A percentile compares a stretch with the other conserved stretches of the same genome.
Evolutionary conservation across 2,113 vertebrate genomes (phyloP).

Genomic region (Platichthys stellatus): DNA sequence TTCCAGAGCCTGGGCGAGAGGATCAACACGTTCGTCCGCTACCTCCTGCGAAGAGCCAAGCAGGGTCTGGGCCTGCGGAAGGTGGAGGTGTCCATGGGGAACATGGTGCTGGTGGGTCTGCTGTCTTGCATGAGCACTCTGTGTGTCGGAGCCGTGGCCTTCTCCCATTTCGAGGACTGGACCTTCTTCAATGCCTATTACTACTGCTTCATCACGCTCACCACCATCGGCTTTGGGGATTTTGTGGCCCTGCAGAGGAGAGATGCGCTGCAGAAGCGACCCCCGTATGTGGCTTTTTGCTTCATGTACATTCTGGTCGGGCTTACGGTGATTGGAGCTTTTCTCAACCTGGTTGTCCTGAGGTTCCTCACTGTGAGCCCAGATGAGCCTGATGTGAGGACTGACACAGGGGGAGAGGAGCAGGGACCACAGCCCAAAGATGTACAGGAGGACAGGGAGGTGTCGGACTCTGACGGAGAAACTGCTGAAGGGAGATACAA

Average conservation of each 20-base stretch:
- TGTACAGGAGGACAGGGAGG: conserved; percentile 55
- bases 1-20: conserved; percentile 93
- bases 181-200: conserved; percentile 92
- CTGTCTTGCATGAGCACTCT: conserved; percentile 87
- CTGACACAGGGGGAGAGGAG: not conserved
- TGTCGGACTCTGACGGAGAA: conserved; percentile 40
- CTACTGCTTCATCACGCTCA: conserved; percentile 93
- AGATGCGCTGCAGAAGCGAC: conserved; percentile 85
- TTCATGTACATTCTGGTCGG: conserved; percentile 93
- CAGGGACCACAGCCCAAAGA: conserved; percentile 57
- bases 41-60: conserved; percentile 86
- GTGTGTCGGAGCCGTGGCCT: conserved; percentile 87
- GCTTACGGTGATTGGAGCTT: conserved; percentile 89
- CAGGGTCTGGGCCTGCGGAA: conserved; percentile 85
- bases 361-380: conserved; percentile 88
- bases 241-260: conserved; percentile 91
- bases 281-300: conserved; percentile 88
- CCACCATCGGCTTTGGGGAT: conserved; percentile 92
- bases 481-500: conserved; percentile 33
- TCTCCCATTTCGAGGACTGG: conserved; percentile 92
- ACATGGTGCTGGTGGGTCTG: conserved; percentile 91
- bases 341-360: conserved; percentile 92
- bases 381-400: conserved; percentile 51
- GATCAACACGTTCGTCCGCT: conserved; percentile 87
- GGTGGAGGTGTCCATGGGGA: conserved; percentile 87